These are phyloP conservation scores for Botia kubotai DNA, from an alignment of 2,797 vertebrate species.

Conservation along the genomic window DNA sequence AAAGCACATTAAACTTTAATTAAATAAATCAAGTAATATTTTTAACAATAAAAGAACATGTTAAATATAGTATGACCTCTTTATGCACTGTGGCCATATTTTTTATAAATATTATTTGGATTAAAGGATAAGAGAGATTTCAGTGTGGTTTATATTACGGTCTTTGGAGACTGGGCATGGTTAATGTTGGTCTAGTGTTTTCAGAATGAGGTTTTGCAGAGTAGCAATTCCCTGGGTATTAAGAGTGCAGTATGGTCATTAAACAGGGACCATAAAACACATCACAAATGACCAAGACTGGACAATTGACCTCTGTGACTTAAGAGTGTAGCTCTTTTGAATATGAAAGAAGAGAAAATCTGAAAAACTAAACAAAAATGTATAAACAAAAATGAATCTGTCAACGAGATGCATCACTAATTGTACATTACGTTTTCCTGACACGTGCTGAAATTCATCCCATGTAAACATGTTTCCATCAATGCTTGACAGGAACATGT, in stretches of 20 bases:
- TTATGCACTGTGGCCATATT: slow-evolving; percentile 71
- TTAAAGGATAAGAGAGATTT: slow-evolving; percentile 78
- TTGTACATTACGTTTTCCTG: too few relatives aligned
- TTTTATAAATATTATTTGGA: slow-evolving; percentile 77
- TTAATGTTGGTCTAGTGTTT: slow-evolving; percentile 74
- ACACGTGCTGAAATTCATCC: too few relatives aligned
- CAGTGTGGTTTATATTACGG: slow-evolving; percentile 71
- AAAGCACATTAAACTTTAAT: slow-evolving; percentile 78
- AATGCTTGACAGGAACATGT: too few relatives aligned
- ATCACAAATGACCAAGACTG: slow-evolving; percentile 42
- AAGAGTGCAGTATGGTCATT: slow-evolving; percentile 52
- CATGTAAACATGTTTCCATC: too few relatives aligned
- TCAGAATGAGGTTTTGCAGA: slow-evolving; percentile 64
- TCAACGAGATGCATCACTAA: not conserved
- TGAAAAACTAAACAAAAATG: not conserved
- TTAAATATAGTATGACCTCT: slow-evolving; percentile 80
- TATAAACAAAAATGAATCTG: not conserved
- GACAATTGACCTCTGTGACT: slow-evolving; percentile 48
- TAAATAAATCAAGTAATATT: slow-evolving; percentile 69
- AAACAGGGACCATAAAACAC: slow-evolving; percentile 47
- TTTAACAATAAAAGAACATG: slow-evolving; percentile 76
- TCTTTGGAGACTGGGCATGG: slow-evolving; percentile 75
- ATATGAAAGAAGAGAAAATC: not conserved
- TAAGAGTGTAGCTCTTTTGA: not conserved
- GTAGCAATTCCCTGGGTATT: slow-evolving; percentile 27